Evolutionary conservation across 2,113 vertebrate genomes (phyloP).

Genomic region (Chaenocephalus aceratus): DNA sequence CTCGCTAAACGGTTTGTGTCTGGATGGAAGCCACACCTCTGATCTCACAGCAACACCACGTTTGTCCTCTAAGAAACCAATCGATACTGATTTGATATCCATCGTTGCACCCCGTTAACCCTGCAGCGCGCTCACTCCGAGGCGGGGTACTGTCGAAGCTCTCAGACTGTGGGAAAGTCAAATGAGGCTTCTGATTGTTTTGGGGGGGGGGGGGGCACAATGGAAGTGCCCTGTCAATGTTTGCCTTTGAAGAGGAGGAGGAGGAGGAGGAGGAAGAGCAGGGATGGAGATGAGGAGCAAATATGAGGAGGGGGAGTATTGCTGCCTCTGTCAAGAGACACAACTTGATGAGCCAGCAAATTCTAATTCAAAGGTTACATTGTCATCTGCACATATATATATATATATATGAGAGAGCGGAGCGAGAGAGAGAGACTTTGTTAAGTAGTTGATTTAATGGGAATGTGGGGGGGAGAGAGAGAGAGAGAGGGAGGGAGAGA

Average conservation of each 20-base stretch:
- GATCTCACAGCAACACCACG: constrained; percentile 66
- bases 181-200: constrained; percentile 75
- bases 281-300: constrained; percentile 15
- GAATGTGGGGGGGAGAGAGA: no score
- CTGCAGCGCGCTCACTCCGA: constrained; percentile 17
- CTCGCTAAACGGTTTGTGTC: constrained; percentile 78
- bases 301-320: not conserved
- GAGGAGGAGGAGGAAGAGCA: constrained; percentile 5
- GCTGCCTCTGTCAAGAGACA: not conserved
- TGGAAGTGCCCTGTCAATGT: constrained; percentile 76
- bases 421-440: no score
- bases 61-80: constrained; percentile 54
- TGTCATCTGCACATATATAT: no score
- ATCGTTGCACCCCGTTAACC: constrained; percentile 46
- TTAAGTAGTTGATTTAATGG: no score
- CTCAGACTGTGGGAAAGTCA: constrained; percentile 79
- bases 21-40: constrained; percentile 82
- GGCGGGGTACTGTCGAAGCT: constrained; percentile 17
- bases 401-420: no score
- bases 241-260: constrained; percentile 53
- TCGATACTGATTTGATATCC: constrained; percentile 69
- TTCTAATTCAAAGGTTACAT: no score
- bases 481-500: no score
- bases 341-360: not conserved
- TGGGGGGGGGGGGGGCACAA: constrained; percentile 57